phyloP scores from a whole-genome alignment of 1,140 invertebrate genomes.

The Halesus radiatus region DNA sequence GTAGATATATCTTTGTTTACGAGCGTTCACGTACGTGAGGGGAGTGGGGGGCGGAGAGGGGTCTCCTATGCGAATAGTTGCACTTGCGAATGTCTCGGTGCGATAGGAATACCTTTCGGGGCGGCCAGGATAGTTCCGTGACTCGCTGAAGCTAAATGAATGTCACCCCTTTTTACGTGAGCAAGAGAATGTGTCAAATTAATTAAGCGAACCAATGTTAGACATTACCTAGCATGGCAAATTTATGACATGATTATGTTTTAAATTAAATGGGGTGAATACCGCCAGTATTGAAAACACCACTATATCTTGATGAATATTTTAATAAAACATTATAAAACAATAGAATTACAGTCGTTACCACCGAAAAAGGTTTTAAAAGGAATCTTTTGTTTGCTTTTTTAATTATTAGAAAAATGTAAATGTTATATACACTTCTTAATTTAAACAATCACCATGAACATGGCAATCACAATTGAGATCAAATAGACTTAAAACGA shows the following conservation, averaged over 20 bases:
- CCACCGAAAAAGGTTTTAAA: no score
- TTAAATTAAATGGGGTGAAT: conserved; percentile 2
- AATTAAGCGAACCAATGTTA: conserved; percentile 40
- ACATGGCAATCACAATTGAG: not conserved
- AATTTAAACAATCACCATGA: not conserved
- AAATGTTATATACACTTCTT: not conserved
- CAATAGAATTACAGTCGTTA: no score
- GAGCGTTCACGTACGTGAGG: conserved; percentile 42
- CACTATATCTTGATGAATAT: no score
- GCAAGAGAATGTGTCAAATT: conserved; percentile 42
- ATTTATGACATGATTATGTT: conserved; percentile 17
- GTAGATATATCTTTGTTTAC: conserved; percentile 57
- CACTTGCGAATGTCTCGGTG: conserved; percentile 46
- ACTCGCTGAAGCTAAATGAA: conserved; percentile 37
- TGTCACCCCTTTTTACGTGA: conserved; percentile 38
- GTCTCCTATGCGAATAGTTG: conserved; percentile 52
- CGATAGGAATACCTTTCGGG: conserved; percentile 51
- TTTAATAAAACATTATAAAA: no score
- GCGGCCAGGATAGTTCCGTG: conserved; percentile 50
- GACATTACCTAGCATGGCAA: conserved; percentile 6
- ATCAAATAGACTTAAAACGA: conserved; percentile 8
- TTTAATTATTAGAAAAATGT: no score
- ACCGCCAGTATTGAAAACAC: not conserved
- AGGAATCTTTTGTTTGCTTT: no score
- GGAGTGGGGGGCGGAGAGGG: not conserved